These are phyloP conservation scores for Hymenochirus boettgeri DNA, from an alignment of 2,113 vertebrate genomes.

Conservation along the genomic window DNA sequence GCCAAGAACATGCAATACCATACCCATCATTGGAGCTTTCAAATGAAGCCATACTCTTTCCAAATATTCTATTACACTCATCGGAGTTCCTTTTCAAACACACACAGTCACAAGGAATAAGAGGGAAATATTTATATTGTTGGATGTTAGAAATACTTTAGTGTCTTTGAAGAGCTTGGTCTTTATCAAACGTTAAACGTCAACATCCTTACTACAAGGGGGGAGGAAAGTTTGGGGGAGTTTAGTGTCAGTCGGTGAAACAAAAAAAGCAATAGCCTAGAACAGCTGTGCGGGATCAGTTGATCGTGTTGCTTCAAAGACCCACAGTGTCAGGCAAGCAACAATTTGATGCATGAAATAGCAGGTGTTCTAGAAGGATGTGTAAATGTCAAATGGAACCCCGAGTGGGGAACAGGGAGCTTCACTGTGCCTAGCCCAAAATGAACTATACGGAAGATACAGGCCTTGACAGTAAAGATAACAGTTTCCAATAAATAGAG, in stretches of 20 bases:
- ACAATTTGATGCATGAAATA: constrained; percentile 64
- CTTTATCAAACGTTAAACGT: constrained; percentile 35
- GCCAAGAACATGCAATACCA: constrained; percentile 38
- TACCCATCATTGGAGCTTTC: constrained; percentile 26
- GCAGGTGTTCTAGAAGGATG: constrained; percentile 62
- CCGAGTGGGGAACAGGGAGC: constrained; percentile 51
- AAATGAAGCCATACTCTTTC: constrained; percentile 28
- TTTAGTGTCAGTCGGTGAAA: constrained; percentile 48
- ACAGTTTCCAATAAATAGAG: too few relatives aligned
- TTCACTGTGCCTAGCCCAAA: constrained; percentile 48
- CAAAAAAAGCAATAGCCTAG: constrained; percentile 59
- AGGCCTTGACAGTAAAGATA: too few relatives aligned
- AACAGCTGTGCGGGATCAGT: constrained; percentile 65
- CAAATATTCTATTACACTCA: constrained; percentile 24
- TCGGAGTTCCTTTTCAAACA: too few relatives aligned
- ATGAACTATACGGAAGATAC: too few relatives aligned
- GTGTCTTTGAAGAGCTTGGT: constrained; percentile 37
- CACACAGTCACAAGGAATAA: too few relatives aligned
- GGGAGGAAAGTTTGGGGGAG: constrained; percentile 55
- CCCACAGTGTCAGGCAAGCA: constrained; percentile 59
- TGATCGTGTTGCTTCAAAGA: constrained; percentile 60
- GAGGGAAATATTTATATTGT: constrained; percentile 26
- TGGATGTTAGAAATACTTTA: constrained; percentile 37
- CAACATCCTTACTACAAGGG: constrained; percentile 48
- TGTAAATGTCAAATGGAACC: constrained; percentile 55